Conservation (phyloP, 1,140 invertebrate genomes). For the Hyphantria cunea region DNA sequence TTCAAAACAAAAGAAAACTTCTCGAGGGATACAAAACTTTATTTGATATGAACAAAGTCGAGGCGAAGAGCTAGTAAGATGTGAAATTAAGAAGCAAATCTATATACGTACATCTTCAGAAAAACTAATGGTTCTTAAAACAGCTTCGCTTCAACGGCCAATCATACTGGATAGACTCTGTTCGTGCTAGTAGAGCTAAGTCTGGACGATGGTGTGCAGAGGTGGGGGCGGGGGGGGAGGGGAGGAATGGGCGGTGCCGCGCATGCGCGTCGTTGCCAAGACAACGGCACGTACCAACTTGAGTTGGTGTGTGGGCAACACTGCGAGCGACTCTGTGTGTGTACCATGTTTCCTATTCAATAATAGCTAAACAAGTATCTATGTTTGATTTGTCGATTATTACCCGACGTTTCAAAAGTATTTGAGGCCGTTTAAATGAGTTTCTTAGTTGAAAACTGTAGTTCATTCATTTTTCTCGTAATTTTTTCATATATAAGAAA, state of each 20-base stretch:
- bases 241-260: conserved; percentile 67
- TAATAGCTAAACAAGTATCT: conserved; percentile 29
- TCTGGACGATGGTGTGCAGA: conserved; percentile 35
- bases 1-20: background rate
- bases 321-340: conserved; percentile 38
- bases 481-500: too few relatives aligned
- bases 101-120: too few relatives aligned
- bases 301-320: background rate
- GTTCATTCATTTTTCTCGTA: too few relatives aligned
- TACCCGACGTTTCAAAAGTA: too few relatives aligned
- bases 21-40: too few relatives aligned
- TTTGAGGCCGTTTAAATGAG: too few relatives aligned
- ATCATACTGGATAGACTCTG: conserved; percentile 67
- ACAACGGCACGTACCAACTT: conserved; percentile 69
- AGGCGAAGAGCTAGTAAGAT: too few relatives aligned
- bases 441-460: too few relatives aligned
- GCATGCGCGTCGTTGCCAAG: conserved; percentile 76
- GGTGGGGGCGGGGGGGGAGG: conserved; percentile 54
- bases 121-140: background rate
- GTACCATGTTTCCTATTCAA: conserved; percentile 17
- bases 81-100: too few relatives aligned
- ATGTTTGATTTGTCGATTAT: conserved; percentile 18
- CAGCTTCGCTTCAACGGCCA: conserved; percentile 64
- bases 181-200: conserved; percentile 40
- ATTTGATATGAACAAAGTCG: too few relatives aligned